Base-by-base conservation (phyloP, 2,888 invertebrate species). In the Agrochola lychnidis region DNA sequence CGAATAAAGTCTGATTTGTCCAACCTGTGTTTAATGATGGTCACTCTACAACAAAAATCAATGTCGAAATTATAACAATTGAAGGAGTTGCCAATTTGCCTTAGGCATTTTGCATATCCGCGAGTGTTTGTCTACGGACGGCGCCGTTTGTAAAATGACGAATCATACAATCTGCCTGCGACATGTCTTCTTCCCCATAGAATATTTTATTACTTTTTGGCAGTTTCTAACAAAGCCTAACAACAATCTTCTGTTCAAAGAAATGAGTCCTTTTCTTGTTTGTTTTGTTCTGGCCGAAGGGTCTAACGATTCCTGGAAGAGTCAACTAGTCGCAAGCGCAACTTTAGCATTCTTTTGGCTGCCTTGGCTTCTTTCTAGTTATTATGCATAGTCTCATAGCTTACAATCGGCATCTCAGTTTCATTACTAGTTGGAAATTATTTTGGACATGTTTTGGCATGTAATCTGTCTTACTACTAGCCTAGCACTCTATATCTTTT, bases 271-370 rank as follows among this genome's bases (percentile, higher is more conserved):
- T 69, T 62, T 62, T 62, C 22, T 67, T 69, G 30, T 69, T 76
- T 57, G 14, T 36, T 79, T 79, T 75, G 62, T 80, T 66, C 59
- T 81, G 64, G 7, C 45, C 69, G 45, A 76, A 76, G 75, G 81
- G 64, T 75, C 68, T 68, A 63, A 36, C 53, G 69, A 48, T 79
- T 81, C 79, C 25, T 61, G 81, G 79, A 70, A 79, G 19, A 48
- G 16, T 61, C 30, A 66, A 80, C 57, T 40, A 79, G 19, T 3
- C 42, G 53, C 53, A 40, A 45, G 45, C 30, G n/a, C 57, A 57
- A 64, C 40, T 45, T 42, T 36, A n/a, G 75, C 81, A 66, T 63
- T 69, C 45, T 61, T 63, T 56, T 57, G 74, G n/a, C 16, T 63
- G 67, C 19, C 36, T 40, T 36, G 30, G 56, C 25, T 42, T 25